phyloP scores from a whole-genome alignment of 2,888 invertebrate species.

The Drosophila kuntzei region DNA sequence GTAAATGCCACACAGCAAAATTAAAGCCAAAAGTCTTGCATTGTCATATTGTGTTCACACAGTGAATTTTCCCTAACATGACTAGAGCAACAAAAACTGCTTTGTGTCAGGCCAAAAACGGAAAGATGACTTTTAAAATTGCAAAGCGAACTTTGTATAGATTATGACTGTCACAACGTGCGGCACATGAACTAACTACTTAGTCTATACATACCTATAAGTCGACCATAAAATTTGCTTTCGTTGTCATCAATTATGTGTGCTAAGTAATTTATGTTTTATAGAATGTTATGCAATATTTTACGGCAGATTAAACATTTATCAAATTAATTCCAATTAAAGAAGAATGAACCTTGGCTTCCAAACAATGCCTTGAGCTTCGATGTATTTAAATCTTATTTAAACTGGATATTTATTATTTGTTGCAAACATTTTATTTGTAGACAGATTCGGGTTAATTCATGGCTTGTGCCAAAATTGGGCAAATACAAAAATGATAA shows the following conservation, averaged over 20 bases:
- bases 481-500: too few species aligned
- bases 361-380: not conserved
- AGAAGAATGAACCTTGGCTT: not conserved
- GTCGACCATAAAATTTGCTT: constrained; percentile 11
- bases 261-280: not conserved
- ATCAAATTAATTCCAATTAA: constrained; percentile 15
- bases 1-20: constrained; percentile 13
- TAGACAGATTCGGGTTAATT: too few species aligned
- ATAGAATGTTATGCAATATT: constrained; percentile 3
- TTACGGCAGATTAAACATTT: constrained; percentile 6
- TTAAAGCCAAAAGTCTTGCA: constrained; percentile 58
- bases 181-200: constrained; percentile 6
- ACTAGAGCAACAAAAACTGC: constrained; percentile 37
- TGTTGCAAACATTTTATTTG: not conserved
- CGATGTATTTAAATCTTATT: not conserved
- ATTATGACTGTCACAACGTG: constrained; percentile 28
- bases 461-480: too few species aligned
- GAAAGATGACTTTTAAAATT: constrained; percentile 31
- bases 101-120: not conserved
- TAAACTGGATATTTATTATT: not conserved
- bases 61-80: constrained; percentile 58
- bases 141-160: constrained; percentile 13
- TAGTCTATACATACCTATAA: constrained; percentile 2
- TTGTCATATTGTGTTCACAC: constrained; percentile 59
- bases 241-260: constrained; percentile 29